Evolutionary conservation across 2,113 vertebrate species (phyloP).

Genomic region (Micronycteris hirsuta): DNA sequence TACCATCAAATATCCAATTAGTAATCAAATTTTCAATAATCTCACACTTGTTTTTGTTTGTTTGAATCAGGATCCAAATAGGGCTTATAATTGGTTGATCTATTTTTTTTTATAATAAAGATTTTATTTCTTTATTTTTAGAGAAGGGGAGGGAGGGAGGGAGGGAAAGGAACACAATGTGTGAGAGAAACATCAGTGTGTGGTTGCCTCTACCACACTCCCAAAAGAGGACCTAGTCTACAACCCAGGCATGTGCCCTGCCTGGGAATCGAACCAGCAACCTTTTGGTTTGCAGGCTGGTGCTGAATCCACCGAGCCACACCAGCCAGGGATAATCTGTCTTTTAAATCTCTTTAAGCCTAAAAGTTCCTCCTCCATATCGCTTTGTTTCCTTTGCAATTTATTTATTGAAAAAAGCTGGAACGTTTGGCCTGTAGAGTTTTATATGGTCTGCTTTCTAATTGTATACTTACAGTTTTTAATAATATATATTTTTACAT

Average conservation of each 20-base stretch:
- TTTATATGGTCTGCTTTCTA: neutral
- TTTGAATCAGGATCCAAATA: neutral
- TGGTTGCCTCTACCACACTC: too few relatives aligned
- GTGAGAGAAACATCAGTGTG: too few relatives aligned
- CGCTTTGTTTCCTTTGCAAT: neutral
- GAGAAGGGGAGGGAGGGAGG: too few relatives aligned
- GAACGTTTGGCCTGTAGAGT: neutral
- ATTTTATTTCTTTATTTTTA: too few relatives aligned
- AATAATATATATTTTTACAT: neutral
- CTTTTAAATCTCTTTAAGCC: neutral
- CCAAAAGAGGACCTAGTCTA: too few relatives aligned
- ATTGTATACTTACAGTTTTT: neutral
- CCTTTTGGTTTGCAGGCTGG: too few relatives aligned
- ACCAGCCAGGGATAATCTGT: too few relatives aligned
- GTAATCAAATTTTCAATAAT: constrained; percentile 3
- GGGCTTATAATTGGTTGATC: neutral
- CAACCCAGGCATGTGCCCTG: too few relatives aligned
- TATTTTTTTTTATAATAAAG: neutral
- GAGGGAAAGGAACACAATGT: too few relatives aligned
- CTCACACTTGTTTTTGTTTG: neutral
- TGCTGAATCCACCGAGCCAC: too few relatives aligned
- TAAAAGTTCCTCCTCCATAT: neutral
- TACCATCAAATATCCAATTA: neutral
- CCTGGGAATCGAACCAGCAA: too few relatives aligned
- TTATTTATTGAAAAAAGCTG: neutral